phyloP scores from a whole-genome alignment of 1,140 invertebrate species.

The Solenopsis invicta region DNA sequence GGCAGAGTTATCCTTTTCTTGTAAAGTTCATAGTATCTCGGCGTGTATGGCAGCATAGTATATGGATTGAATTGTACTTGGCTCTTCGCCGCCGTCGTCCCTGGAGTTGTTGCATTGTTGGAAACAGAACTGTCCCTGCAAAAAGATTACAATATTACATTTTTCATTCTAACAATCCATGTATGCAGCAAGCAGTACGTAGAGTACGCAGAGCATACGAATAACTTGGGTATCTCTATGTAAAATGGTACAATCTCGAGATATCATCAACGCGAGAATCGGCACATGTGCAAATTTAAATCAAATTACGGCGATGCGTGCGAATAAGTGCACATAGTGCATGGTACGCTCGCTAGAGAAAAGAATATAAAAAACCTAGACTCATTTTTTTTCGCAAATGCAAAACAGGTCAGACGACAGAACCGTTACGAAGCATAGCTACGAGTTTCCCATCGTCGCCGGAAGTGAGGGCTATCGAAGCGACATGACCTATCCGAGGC shows the following conservation, averaged over 20 bases:
- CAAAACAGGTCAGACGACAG: constrained; percentile 56
- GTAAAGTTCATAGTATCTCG: constrained; percentile 94
- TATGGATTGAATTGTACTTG: constrained; percentile 90
- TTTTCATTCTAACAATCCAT: not conserved
- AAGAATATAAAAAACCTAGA: not conserved
- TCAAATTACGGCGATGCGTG: not conserved
- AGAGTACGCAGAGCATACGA: not conserved
- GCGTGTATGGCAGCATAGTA: constrained; percentile 92
- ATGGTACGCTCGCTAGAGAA: not conserved
- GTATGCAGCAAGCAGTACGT: not conserved
- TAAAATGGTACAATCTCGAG: not conserved
- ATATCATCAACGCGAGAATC: not conserved
- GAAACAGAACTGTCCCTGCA: constrained; percentile 81
- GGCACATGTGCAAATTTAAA: not conserved
- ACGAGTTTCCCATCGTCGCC: not conserved
- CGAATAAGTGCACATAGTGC: not conserved
- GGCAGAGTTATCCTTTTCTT: constrained; percentile 97
- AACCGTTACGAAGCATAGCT: constrained; percentile 53
- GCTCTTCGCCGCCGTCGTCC: constrained; percentile 85
- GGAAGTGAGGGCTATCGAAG: not conserved
- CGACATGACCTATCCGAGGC: not conserved
- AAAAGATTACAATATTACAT: constrained; percentile 28
- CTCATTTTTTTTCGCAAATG: not conserved
- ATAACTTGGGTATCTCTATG: constrained; percentile 33
- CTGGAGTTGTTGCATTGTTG: constrained; percentile 75